Percentiles rank a stretch among this genome's conserved stretches.
Conservation (phyloP, 2,797 vertebrate species). For the Danio jaintianensis region DNA sequence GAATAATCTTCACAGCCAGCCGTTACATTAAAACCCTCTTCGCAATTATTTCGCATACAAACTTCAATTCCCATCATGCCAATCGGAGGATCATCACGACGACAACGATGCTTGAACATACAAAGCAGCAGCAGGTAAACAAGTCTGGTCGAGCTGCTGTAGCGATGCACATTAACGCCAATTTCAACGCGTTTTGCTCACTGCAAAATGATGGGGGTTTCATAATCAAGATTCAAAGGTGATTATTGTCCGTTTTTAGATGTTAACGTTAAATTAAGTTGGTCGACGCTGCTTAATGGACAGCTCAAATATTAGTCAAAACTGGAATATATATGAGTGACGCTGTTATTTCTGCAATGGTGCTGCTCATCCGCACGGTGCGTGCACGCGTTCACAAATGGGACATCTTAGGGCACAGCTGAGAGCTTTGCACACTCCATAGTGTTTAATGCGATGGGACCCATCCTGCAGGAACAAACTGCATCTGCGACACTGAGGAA, state of each 20-base stretch:
- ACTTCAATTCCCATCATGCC: constrained; percentile 80
- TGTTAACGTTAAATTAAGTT: background rate
- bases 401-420: constrained; percentile 71
- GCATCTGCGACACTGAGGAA: constrained; percentile 77
- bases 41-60: background rate
- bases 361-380: background rate
- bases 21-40: background rate
- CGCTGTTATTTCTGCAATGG: constrained; percentile 34
- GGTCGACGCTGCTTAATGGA: constrained; percentile 7
- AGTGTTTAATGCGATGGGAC: constrained; percentile 77
- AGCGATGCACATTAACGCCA: constrained; percentile 6
- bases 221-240: constrained; percentile 3
- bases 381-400: constrained; percentile 62
- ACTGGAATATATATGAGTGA: constrained; percentile 11
- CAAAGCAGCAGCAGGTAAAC: constrained; percentile 79
- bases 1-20: background rate
- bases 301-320: constrained; percentile 2
- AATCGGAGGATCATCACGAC: constrained; percentile 6
- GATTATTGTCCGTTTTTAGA: background rate
- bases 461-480: constrained; percentile 83
- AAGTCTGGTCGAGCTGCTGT: constrained; percentile 41
- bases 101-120: constrained; percentile 8
- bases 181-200: background rate
- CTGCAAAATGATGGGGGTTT: background rate
- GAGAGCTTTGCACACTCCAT: constrained; percentile 45